Evolutionary conservation across 1,140 invertebrate species (phyloP).

Genomic region (Hylaeus anthracinus): DNA sequence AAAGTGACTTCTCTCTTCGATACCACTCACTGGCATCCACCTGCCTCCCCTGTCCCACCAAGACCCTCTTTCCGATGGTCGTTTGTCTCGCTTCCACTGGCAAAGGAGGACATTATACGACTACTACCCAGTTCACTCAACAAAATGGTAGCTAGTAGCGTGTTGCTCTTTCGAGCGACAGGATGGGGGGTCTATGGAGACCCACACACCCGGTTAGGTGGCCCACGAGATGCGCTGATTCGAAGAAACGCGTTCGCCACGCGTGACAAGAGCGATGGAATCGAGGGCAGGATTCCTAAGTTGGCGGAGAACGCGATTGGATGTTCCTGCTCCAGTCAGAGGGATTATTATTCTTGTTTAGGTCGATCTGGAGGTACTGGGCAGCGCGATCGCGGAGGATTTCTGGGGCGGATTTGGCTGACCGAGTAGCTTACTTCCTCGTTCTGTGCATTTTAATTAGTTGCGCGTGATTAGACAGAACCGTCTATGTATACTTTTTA

Average conservation of each 20-base stretch:
- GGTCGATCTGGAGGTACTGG: no score
- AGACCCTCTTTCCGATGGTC: background rate
- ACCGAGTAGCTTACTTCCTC: no score
- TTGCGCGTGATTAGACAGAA: no score
- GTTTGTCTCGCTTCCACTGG: constrained; percentile 16
- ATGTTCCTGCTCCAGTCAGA: no score
- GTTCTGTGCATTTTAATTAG: no score
- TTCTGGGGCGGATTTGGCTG: no score
- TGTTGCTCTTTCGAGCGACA: constrained; percentile 45
- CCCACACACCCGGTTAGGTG: background rate
- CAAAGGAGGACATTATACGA: constrained; percentile 25
- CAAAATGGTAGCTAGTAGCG: constrained; percentile 46
- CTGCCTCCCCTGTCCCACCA: background rate
- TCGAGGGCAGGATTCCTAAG: no score
- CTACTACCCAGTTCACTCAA: constrained; percentile 8
- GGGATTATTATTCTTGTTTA: no score
- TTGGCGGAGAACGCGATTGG: no score
- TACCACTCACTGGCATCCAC: constrained; percentile 14
- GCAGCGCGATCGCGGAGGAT: no score
- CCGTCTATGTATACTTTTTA: no score
- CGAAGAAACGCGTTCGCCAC: background rate
- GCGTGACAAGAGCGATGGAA: no score
- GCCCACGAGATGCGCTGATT: background rate
- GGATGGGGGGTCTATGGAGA: background rate
- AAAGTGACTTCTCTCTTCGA: constrained; percentile 53